Conservation (phyloP, 2,888 invertebrate genomes). For the Cordilura impudica region DNA sequence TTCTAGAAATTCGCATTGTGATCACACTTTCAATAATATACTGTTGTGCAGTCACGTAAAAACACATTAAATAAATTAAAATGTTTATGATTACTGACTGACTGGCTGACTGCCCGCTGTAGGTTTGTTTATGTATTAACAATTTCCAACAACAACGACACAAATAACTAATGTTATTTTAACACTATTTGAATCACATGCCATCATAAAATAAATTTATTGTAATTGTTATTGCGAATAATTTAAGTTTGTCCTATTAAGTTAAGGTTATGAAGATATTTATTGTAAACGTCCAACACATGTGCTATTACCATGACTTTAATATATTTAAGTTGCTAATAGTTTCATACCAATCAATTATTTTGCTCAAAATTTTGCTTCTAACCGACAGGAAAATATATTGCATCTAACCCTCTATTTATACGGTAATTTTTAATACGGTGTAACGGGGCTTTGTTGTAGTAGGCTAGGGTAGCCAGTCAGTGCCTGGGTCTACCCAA, state of each 20-base stretch:
- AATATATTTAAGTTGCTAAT: no score
- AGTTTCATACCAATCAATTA: no score
- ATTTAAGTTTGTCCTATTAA: background rate
- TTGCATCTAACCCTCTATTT: no score
- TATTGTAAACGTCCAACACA: no score
- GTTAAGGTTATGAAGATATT: background rate
- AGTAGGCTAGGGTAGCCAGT: no score
- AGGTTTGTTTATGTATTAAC: conserved; percentile 32
- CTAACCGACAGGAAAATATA: no score
- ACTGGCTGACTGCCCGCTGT: background rate
- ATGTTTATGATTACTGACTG: conserved; percentile 46
- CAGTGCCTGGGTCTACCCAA: no score
- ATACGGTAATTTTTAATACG: no score
- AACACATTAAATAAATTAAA: conserved; percentile 52
- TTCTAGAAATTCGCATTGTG: background rate
- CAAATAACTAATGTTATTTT: conserved; percentile 32
- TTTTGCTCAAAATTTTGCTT: no score
- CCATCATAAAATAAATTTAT: conserved; percentile 23
- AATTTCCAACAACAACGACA: conserved; percentile 18
- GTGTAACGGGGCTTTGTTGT: no score
- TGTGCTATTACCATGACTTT: no score
- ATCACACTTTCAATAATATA: background rate
- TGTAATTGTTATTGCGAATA: conserved; percentile 12
- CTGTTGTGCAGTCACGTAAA: conserved; percentile 39
- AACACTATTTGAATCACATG: conserved; percentile 44